Percentiles rank a stretch among this genome's conserved stretches.
These are phyloP conservation scores for Theocolax elegans DNA, from an alignment of 1,140 invertebrate genomes.

Conservation along the genomic window DNA sequence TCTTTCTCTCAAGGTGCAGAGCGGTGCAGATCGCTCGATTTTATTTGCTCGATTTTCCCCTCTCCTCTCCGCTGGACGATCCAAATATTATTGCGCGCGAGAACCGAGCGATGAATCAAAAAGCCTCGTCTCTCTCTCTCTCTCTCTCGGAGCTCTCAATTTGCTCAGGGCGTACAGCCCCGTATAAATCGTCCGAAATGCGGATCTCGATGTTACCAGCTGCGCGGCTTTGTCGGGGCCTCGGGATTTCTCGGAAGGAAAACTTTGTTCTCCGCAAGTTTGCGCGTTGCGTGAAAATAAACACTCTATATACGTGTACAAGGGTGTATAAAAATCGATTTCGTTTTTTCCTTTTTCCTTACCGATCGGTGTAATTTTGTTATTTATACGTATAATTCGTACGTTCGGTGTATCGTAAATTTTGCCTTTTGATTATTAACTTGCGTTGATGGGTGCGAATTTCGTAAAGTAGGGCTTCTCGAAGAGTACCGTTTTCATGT, in stretches of 20 bases:
- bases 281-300: neutral
- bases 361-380: too few relatives aligned
- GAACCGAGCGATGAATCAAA: slow-evolving; percentile 4
- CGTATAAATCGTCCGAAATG: slow-evolving; percentile 14
- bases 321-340: neutral
- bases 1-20: too few relatives aligned
- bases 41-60: neutral
- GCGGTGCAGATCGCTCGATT: too few relatives aligned
- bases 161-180: neutral
- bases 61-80: neutral
- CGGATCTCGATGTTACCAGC: slow-evolving; percentile 9
- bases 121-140: too few relatives aligned
- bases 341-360: too few relatives aligned
- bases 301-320: too few relatives aligned
- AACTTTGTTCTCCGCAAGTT: slow-evolving; percentile 11
- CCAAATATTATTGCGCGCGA: slow-evolving; percentile 17
- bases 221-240: neutral
- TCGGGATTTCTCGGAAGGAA: slow-evolving; percentile 19
- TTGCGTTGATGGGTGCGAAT: too few relatives aligned
- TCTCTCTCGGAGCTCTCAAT: slow-evolving; percentile 9
- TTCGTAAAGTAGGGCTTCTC: too few relatives aligned
- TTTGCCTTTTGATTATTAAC: too few relatives aligned
- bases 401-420: too few relatives aligned
- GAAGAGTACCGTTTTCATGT: too few relatives aligned
- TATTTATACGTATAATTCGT: too few relatives aligned